Evolutionary conservation across 2,888 invertebrate genomes (phyloP), one percentile per base, ranked within the genome.

Genomic region (Agrotis puta): DNA sequence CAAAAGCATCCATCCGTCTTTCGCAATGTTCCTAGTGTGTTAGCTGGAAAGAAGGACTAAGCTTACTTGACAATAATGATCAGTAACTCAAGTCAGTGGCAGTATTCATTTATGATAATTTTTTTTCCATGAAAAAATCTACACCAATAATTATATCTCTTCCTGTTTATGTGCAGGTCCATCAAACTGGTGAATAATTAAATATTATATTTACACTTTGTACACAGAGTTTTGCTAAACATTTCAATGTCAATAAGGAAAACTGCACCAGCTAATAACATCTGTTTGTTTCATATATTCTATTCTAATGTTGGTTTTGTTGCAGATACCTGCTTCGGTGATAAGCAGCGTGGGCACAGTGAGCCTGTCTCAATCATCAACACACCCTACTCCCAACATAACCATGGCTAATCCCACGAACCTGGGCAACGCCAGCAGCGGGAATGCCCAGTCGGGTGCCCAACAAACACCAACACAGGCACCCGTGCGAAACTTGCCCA

Each of bases 401-500:
- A 92, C 92, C 18, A 96, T 94, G 96, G 96, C 94, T 69, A 96
- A 94, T 85, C 96, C 94, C 54, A 96, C 93, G 64, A 95, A 95
- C 74, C 94, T 89, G n/a, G 95, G 93, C 58, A 93, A 87, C 81
- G 93, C 91, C 70, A 94, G 92, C 88, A 93, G 92, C 88, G 92
- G 90, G 83, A 89, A 88, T 61, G 86, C 85, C 9, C 94, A 92
- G 66, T 87, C 91, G 45, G 88, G 92, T 22, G 82, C 90, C 2
- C 94, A 95, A 81, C 93, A 93, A 64, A 88, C 94, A 75, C 96
- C 96, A 71, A 94, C 96, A 45, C 97, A 96, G 85, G 95, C 96
- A 69, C 97, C 97, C 77, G 97, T 97, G 80, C 96, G 98, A 79
- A 98, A 98, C 92, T 97, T 99, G 91, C 99, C 99, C 71, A 99